Evolutionary conservation across 2,888 invertebrate genomes (phyloP), one percentile per base, ranked within the genome.

Genomic region (Dioctria rufipes): DNA sequence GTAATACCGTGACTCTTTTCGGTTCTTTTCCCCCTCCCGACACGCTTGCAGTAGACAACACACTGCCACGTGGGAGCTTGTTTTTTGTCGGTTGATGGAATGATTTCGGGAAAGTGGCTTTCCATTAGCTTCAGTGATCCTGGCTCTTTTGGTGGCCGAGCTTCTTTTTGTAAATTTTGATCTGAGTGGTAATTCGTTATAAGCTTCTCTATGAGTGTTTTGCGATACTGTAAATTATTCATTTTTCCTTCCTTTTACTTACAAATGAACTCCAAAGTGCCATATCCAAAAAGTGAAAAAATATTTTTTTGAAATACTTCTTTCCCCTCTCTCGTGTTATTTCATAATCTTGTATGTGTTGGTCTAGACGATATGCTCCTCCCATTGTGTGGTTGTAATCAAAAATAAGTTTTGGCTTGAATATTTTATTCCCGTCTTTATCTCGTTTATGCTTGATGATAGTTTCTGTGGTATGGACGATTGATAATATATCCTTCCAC

Each of bases 311-410:
- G 25, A 3, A 58, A 58, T 58, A 58, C 11, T 58, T 58, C 25
- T 58, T 58, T 13, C 58, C 58, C 3, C 58, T 58, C 58, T n/a
- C 11, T 13, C 58, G 11, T 61, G 61, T 11, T 39, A 61, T 9
- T 37, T 4, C 3, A 39, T 61, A 25, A n/a, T 61, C 13, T 5
- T 61, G 61, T 5, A 61, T 4, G 25, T 61, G 61, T 61, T 61
- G 61, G 39, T 61, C 61, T 39, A 61, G 11, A 8, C 37, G 25
- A 61, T 61, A 13, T 5, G 4, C 61, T 25, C 61, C 61, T 2
- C 37, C 61, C 61, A 61, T 61, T 37, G 37, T 61, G 25, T 61
- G 5, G 37, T 61, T 61, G 37, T 61, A 61, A 39, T 61, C 61
- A n/a, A 60, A 1, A 25, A 61, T 25, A 39, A 61, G 37, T 39